Evolutionary conservation across 2,113 vertebrate genomes (phyloP).

Genomic region (Lathamus discolor): DNA sequence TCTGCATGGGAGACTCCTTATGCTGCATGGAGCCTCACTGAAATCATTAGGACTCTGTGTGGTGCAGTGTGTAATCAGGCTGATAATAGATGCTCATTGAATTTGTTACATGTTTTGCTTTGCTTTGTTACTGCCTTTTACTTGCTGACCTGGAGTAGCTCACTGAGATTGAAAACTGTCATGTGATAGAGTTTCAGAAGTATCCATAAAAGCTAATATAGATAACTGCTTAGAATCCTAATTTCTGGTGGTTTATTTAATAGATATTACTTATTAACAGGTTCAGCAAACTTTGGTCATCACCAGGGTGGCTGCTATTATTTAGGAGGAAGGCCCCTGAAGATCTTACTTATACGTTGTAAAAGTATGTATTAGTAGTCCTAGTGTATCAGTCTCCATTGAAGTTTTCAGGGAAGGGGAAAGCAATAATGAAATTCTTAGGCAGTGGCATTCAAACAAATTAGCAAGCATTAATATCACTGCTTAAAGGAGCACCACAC

Average conservation of each 20-base stretch:
- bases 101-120: conserved; percentile 54
- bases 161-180: not conserved
- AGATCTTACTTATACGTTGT: not conserved
- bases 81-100: conserved; percentile 59
- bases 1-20: conserved; percentile 50
- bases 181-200: not conserved
- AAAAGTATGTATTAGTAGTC: not conserved
- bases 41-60: conserved; percentile 47
- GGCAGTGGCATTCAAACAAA: not conserved
- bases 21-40: conserved; percentile 27
- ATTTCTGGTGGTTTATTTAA: not conserved
- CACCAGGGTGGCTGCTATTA: not conserved
- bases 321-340: not conserved
- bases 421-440: not conserved
- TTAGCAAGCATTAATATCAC: not conserved
- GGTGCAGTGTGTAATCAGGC: conserved; percentile 52
- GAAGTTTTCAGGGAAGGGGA: not conserved
- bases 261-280: not conserved
- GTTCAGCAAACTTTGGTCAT: not conserved
- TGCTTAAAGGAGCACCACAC: not conserved
- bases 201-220: not conserved
- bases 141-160: conserved; percentile 31
- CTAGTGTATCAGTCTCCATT: not conserved
- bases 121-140: conserved; percentile 40
- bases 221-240: not conserved